Conservation (phyloP, 35 echinoderm and acorn worm genomes). For the Heliocidaris erythrogramma region DNA sequence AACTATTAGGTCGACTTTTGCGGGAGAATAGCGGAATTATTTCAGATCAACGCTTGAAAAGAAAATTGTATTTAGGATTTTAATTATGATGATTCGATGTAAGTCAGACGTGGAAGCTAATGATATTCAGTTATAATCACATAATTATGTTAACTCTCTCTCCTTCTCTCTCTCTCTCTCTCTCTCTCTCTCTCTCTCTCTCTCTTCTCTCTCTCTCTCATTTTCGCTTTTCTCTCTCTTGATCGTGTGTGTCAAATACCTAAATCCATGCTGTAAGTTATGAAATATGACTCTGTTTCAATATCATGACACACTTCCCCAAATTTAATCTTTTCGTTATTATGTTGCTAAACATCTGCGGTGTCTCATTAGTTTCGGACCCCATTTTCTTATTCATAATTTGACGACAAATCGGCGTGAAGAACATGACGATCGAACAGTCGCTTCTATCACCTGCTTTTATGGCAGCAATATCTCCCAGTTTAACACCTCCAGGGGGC, state of each 20-base stretch:
- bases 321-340: background rate
- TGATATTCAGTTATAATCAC: background rate
- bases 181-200: too few species aligned
- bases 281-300: background rate
- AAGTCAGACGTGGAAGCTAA: background rate
- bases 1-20: background rate
- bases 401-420: background rate
- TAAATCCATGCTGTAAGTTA: too few species aligned
- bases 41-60: background rate
- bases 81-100: background rate
- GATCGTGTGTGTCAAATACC: too few species aligned
- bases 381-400: background rate
- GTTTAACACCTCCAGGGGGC: background rate
- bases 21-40: background rate
- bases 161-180: too few species aligned
- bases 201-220: too few species aligned
- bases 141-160: background rate
- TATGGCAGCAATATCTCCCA: background rate
- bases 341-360: background rate
- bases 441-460: background rate
- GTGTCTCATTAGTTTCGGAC: background rate
- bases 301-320: background rate
- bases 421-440: background rate
- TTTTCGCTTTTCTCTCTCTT: too few species aligned
- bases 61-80: background rate